Evolutionary conservation across 1,140 invertebrate genomes (phyloP).

Genomic region (Asbolus verrucosus): DNA sequence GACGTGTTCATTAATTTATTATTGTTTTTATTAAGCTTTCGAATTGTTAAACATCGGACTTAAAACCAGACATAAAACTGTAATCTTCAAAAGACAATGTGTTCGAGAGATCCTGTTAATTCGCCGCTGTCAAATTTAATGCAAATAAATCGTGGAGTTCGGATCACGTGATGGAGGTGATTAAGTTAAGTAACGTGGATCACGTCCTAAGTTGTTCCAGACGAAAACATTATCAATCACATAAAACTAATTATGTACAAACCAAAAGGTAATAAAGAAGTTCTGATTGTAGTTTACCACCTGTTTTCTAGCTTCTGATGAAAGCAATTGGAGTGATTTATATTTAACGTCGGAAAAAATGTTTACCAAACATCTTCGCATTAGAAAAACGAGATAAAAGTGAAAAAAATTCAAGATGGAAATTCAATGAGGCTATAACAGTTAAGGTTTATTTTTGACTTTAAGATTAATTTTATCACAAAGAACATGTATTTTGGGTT

Average conservation of each 20-base stretch:
- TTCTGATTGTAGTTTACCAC: not conserved
- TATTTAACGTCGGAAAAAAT: constrained; percentile 14
- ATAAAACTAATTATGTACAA: not conserved
- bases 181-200: too few relatives aligned
- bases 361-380: constrained; percentile 12
- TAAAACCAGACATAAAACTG: not conserved
- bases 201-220: not conserved
- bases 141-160: not conserved
- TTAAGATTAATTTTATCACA: not conserved
- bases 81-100: constrained; percentile 20
- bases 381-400: not conserved
- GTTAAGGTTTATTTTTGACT: constrained; percentile 5
- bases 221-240: constrained; percentile 14
- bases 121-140: not conserved
- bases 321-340: not conserved
- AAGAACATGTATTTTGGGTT: too few relatives aligned
- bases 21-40: too few relatives aligned
- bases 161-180: constrained; percentile 5
- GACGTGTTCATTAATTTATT: too few relatives aligned
- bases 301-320: not conserved
- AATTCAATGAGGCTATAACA: constrained; percentile 2
- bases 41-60: not conserved
- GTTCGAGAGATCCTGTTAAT: constrained; percentile 9
- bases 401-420: not conserved
- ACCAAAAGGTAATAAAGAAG: not conserved